Conservation (phyloP, 2,113 vertebrate species). For the Benitochromis conjunctus region DNA sequence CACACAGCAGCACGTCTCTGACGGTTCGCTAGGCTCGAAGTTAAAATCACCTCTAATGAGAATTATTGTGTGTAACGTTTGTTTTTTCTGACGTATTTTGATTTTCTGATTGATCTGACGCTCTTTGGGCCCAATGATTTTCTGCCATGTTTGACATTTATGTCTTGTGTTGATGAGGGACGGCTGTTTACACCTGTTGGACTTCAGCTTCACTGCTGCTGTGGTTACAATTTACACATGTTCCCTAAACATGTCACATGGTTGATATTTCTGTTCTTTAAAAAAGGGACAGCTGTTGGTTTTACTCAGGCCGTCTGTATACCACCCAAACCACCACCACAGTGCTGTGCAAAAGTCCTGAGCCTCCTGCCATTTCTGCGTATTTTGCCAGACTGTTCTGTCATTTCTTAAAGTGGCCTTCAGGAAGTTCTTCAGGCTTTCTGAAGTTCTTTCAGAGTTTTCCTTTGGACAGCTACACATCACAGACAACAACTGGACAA, state of each 20-base stretch:
- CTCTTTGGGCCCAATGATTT: not conserved
- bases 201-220: not conserved
- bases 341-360: not conserved
- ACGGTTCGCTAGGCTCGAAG: not conserved
- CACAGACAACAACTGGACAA: not conserved
- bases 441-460: not conserved
- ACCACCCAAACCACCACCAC: not conserved
- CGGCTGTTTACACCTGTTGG: not conserved
- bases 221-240: accelerated
- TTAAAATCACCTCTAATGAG: not conserved
- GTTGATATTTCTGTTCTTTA: not conserved
- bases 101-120: not conserved
- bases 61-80: not conserved
- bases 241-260: not conserved
- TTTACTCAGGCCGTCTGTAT: no score
- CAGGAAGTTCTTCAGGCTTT: accelerated
- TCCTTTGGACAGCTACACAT: not conserved
- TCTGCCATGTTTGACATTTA: not conserved
- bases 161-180: not conserved
- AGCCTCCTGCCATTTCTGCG: not conserved
- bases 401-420: not conserved
- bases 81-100: not conserved
- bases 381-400: not conserved
- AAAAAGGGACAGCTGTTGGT: no score
- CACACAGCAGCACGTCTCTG: not conserved